Evolutionary conservation across 2,113 vertebrate genomes (phyloP), one percentile per base, ranked within the genome.

Genomic region (Herpetotheres cachinnans): DNA sequence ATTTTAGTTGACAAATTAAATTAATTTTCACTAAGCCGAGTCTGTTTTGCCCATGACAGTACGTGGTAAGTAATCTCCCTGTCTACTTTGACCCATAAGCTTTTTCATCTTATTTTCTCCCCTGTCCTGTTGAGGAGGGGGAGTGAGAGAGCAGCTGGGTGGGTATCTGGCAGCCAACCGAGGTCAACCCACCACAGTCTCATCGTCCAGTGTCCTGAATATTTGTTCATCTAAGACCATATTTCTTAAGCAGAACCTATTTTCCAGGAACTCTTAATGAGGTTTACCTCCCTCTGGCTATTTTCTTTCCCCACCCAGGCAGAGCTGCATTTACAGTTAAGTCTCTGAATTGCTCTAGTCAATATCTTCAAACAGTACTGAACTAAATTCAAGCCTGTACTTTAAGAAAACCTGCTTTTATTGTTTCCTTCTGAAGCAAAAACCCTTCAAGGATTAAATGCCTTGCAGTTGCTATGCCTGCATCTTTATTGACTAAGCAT

Each of bases 111-210:
- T 7, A 66, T 79, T 85, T 81, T 49, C 17, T 67, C 20, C n/a
- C 4, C 6, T n/a, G 8, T 21, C 4, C 16, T 38, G 4, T n/a
- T 80, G 30, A 47, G 12, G 11, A 63, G 5, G 3, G 2, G 13
- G 16, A 79, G 4, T 24, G 11, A 62, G 32, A 82, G 20, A 62
- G 18, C 6, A 52, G 11, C 7, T 67, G 17, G 12, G 13, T 30
- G 11, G 6, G 6, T 67, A 32, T 44, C 20, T 55, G 29, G 11
- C 21, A 90, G 29, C 36, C 19, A n/a, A 4, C 5, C 1, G 9
- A 22, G 11, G 16, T 36, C 56, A 66, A 18, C 12, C 3, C 36
- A 47, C 5, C 22, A 62, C 10, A 61, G 10, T 47, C 5, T 66
- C 11, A 26, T 32, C 21, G 22, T 38, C 16, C 61, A 32, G 7